Evolutionary conservation across 1,140 invertebrate genomes (phyloP).

Genomic region (Bombus breviceps): DNA sequence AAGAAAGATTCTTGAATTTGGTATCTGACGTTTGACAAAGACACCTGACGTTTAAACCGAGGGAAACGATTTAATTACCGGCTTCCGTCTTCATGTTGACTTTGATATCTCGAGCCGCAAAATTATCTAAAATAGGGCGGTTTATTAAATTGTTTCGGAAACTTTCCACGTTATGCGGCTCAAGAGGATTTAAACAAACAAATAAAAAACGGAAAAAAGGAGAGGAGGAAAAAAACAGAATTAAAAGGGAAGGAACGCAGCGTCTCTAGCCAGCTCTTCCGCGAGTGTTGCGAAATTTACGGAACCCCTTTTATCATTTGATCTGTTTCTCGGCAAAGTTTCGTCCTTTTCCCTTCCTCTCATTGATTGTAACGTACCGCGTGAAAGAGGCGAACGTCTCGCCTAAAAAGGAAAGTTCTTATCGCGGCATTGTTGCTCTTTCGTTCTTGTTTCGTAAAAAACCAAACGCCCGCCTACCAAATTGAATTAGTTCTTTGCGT

Average conservation of each 20-base stretch:
- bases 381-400: conserved; percentile 38
- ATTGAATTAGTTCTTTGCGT: conserved; percentile 57
- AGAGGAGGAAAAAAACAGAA: background rate
- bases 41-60: background rate
- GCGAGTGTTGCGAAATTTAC: background rate
- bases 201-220: background rate
- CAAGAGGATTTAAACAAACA: background rate
- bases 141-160: background rate
- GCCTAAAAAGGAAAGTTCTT: conserved; percentile 54
- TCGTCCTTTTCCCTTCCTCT: conserved; percentile 11
- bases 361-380: conserved; percentile 13
- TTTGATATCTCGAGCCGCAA: background rate
- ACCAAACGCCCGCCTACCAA: conserved; percentile 26
- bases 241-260: background rate
- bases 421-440: conserved; percentile 44
- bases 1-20: too few species aligned
- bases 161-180: background rate
- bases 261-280: too few species aligned
- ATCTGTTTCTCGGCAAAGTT: background rate
- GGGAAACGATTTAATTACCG: background rate
- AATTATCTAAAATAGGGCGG: background rate
- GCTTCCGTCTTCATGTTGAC: background rate
- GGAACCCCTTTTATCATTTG: conserved; percentile 14
- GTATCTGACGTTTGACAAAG: too few species aligned
- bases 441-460: conserved; percentile 39